A percentile compares a stretch with the other conserved stretches of the same genome.
phyloP scores from a whole-genome alignment of 2,888 invertebrate species.

The Drosophila paramelanica region DNA sequence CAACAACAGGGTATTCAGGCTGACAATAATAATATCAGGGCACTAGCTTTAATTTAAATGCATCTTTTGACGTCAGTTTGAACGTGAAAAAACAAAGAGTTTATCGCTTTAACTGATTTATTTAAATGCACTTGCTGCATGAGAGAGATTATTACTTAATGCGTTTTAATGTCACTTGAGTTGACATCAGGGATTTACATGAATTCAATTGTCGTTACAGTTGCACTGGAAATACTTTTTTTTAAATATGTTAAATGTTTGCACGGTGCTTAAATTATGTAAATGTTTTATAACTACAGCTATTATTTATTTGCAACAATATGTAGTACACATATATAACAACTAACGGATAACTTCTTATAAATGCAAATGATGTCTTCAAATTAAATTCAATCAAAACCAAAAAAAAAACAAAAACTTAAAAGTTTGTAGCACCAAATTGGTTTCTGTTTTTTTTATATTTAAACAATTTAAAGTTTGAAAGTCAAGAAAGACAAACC shows the following conservation, averaged over 20 bases:
- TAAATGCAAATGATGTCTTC: slow-evolving; percentile 6
- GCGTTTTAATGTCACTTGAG: slow-evolving; percentile 69
- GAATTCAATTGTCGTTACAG: slow-evolving; percentile 47
- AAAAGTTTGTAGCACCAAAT: slow-evolving; percentile 27
- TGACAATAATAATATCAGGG: too few species aligned
- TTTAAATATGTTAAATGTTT: slow-evolving; percentile 32
- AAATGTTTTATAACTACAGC: slow-evolving; percentile 7
- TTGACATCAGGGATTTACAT: slow-evolving; percentile 58
- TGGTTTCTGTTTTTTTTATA: slow-evolving; percentile 12
- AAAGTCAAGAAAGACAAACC: slow-evolving; percentile 51
- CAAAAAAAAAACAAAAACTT: slow-evolving; percentile 1
- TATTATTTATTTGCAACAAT: slow-evolving; percentile 11
- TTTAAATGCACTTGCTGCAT: slow-evolving; percentile 63
- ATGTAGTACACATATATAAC: neutral
- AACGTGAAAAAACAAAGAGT: neutral
- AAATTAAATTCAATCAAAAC: slow-evolving; percentile 33
- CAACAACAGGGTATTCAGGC: too few species aligned
- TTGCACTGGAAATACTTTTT: slow-evolving; percentile 14
- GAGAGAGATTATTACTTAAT: slow-evolving; percentile 56
- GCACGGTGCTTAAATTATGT: slow-evolving; percentile 26
- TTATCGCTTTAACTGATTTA: slow-evolving; percentile 43
- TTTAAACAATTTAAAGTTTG: slow-evolving; percentile 55
- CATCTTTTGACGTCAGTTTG: slow-evolving; percentile 3
- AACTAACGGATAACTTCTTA: too few species aligned
- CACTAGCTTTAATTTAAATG: too few species aligned